phyloP scores from a whole-genome alignment of 2,888 invertebrate genomes.

The Pyralis farinalis region DNA sequence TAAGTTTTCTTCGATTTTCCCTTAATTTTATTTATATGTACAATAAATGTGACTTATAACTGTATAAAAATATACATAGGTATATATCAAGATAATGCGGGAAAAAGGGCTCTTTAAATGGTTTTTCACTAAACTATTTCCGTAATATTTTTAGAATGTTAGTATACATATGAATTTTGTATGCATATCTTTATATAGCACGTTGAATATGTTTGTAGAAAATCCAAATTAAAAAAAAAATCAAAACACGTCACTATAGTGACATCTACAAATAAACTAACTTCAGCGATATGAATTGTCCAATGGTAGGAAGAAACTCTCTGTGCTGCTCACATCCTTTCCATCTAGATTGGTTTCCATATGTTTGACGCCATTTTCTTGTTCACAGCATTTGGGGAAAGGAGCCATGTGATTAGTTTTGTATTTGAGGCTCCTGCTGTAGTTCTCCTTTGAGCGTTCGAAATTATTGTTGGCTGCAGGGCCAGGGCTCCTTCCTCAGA shows the following conservation, averaged over 20 bases:
- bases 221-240: too few species aligned
- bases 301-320: conserved; percentile 52
- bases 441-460: conserved; percentile 55
- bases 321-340: conserved; percentile 51
- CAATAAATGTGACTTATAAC: too few species aligned
- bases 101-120: too few species aligned
- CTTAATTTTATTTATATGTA: too few species aligned
- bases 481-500: conserved; percentile 61
- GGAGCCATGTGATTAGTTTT: conserved; percentile 51
- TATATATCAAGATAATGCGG: too few species aligned
- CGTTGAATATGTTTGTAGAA: too few species aligned
- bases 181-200: too few species aligned
- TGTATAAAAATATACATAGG: too few species aligned
- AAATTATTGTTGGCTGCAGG: conserved; percentile 54
- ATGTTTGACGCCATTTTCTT: conserved; percentile 46
- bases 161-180: too few species aligned
- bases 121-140: too few species aligned
- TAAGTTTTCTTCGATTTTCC: too few species aligned
- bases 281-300: conserved; percentile 34
- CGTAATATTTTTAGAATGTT: too few species aligned
- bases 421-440: conserved; percentile 49
- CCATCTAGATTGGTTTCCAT: conserved; percentile 36
- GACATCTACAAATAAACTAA: conserved; percentile 15
- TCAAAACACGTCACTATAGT: conserved; percentile 13
- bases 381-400: conserved; percentile 68